These are phyloP conservation scores for Heliothis virescens DNA, from an alignment of 1,140 invertebrate genomes.

Conservation along the genomic window DNA sequence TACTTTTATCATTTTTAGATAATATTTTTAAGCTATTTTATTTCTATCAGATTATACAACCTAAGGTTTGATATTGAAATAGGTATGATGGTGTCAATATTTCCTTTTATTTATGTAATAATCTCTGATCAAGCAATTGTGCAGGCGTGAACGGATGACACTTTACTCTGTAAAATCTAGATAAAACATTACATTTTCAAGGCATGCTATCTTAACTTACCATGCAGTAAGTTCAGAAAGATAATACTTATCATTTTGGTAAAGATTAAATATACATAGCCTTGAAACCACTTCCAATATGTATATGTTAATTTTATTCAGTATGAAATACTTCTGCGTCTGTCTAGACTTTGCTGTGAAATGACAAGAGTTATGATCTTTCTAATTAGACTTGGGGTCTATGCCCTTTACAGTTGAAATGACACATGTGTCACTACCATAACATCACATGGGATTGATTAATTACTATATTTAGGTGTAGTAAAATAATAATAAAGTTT, in stretches of 20 bases:
- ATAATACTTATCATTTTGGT: slow-evolving; percentile 37
- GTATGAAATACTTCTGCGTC: background rate
- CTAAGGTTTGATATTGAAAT: too few relatives aligned
- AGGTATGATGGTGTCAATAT: background rate
- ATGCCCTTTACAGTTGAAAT: slow-evolving; percentile 7
- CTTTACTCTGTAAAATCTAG: slow-evolving; percentile 15
- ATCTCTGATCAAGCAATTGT: background rate
- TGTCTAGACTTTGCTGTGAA: background rate
- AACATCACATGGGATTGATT: background rate
- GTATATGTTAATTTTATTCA: slow-evolving; percentile 30
- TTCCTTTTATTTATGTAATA: background rate
- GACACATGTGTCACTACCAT: background rate
- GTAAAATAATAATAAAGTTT: background rate
- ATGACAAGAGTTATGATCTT: background rate
- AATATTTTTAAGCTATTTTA: too few relatives aligned
- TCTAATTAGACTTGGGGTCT: slow-evolving; percentile 29
- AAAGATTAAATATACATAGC: slow-evolving; percentile 38
- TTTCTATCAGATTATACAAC: too few relatives aligned
- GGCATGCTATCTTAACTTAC: slow-evolving; percentile 23
- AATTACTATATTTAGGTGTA: too few relatives aligned
- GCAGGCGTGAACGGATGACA: background rate
- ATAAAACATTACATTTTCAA: slow-evolving; percentile 19
- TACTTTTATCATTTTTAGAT: too few relatives aligned
- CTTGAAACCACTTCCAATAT: slow-evolving; percentile 34
- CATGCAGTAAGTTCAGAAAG: too few relatives aligned